A percentile compares a stretch with the other conserved stretches of the same genome.
Evolutionary conservation across 2,113 vertebrate species (phyloP).

Genomic region (Vidua macroura): DNA sequence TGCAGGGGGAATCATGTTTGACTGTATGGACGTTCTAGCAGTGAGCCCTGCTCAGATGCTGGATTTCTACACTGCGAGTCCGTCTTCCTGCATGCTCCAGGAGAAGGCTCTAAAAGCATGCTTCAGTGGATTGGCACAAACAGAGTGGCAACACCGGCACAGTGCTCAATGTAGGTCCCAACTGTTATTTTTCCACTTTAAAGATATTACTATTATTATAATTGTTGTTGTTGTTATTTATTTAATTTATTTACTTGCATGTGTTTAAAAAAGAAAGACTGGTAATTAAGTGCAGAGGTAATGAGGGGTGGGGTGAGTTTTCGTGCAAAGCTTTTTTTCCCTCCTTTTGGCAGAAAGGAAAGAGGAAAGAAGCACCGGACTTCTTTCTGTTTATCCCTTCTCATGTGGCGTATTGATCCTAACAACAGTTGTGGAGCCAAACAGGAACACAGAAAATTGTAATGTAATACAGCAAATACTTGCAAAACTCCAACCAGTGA

Average conservation of each 20-base stretch:
- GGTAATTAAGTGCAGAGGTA: constrained; percentile 26
- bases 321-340: neutral
- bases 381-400: constrained; percentile 28
- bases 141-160: constrained; percentile 91
- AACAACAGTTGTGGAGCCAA: neutral
- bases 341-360: neutral
- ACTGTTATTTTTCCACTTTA: constrained; percentile 66
- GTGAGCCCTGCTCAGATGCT: constrained; percentile 87
- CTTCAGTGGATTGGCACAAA: constrained; percentile 89
- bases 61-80: constrained; percentile 89
- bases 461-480: constrained; percentile 23
- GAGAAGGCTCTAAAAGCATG: constrained; percentile 91
- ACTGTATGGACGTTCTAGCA: constrained; percentile 92
- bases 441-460: neutral
- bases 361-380: neutral
- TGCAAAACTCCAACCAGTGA: constrained; percentile 48
- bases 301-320: constrained; percentile 47
- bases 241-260: constrained; percentile 61
- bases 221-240: neutral
- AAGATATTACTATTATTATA: neutral
- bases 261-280: constrained; percentile 47
- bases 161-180: constrained; percentile 93
- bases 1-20: constrained; percentile 88
- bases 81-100: constrained; percentile 91
- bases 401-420: neutral